Evolutionary conservation across 2,888 invertebrate species (phyloP).

Genomic region (Brenthis hecate): DNA sequence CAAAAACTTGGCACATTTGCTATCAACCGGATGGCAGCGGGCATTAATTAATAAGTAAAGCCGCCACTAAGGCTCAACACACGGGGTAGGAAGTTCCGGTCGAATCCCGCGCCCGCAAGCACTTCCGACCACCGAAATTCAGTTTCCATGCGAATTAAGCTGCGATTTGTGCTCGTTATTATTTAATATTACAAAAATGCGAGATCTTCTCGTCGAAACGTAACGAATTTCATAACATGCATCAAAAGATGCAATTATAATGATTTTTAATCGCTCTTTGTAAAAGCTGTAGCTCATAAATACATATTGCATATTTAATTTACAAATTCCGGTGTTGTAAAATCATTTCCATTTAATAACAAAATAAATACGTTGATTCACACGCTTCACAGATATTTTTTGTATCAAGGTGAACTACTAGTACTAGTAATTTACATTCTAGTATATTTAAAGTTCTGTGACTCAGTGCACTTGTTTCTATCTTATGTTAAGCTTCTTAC

Average conservation of each 20-base stretch:
- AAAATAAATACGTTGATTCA: conserved; percentile 29
- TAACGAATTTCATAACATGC: no score
- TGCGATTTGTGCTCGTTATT: conserved; percentile 23
- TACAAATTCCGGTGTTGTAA: conserved; percentile 1
- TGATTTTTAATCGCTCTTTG: no score
- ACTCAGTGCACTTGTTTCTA: conserved; percentile 16
- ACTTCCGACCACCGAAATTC: conserved; percentile 73
- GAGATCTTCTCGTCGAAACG: conserved; percentile 2
- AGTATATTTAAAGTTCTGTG: conserved; percentile 25
- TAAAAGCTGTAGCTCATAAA: no score
- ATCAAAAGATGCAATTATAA: no score
- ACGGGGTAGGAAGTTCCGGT: conserved; percentile 73
- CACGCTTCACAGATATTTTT: conserved; percentile 31
- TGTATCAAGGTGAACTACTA: conserved; percentile 30
- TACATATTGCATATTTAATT: no score
- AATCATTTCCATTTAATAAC: conserved; percentile 17
- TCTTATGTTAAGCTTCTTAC: background rate
- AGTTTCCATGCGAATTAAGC: conserved; percentile 32
- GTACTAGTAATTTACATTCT: conserved; percentile 29
- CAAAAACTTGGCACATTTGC: conserved; percentile 40
- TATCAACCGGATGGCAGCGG: conserved; percentile 62
- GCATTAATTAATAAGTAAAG: conserved; percentile 78
- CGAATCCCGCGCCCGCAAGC: conserved; percentile 72
- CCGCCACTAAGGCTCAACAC: conserved; percentile 72
- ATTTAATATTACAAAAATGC: conserved; percentile 26